Percentiles rank a stretch among this genome's conserved stretches.
These are phyloP conservation scores for Sciurus vulgaris DNA, from an alignment of 2,797 vertebrate species.

Conservation along the genomic window DNA sequence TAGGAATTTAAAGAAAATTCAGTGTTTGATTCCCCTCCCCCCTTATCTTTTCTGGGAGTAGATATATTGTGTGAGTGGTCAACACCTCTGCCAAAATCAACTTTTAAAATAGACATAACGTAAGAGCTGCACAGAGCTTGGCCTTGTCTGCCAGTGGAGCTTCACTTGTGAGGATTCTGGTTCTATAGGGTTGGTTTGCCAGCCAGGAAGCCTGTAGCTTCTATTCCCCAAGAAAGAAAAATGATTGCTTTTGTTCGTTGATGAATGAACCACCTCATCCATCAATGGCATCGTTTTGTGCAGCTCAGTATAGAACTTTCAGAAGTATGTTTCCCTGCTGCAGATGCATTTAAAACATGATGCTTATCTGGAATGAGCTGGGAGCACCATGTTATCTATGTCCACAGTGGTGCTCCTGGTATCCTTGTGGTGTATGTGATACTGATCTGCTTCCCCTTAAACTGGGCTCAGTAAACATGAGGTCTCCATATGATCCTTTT, in stretches of 20 bases:
- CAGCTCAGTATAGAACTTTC: neutral
- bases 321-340: neutral
- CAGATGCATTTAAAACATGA: neutral
- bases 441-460: neutral
- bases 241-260: slow-evolving; percentile 13
- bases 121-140: slow-evolving; percentile 59
- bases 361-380: neutral
- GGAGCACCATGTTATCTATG: accelerated
- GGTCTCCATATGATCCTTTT: neutral
- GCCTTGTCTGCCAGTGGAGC: slow-evolving; percentile 39
- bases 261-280: slow-evolving; percentile 34
- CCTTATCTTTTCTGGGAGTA: slow-evolving; percentile 76
- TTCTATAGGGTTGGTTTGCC: slow-evolving; percentile 43
- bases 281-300: neutral
- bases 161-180: neutral
- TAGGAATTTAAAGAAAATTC: slow-evolving; percentile 76
- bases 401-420: neutral
- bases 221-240: neutral
- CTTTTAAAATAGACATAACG: slow-evolving; percentile 79
- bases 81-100: slow-evolving; percentile 80
- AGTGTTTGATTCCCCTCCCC: slow-evolving; percentile 24
- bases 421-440: neutral
- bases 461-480: neutral
- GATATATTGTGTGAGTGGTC: slow-evolving; percentile 75
- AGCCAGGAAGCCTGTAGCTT: neutral